Base-by-base conservation (phyloP, 2,113 vertebrate species). In the Entelurus aequoreus region DNA sequence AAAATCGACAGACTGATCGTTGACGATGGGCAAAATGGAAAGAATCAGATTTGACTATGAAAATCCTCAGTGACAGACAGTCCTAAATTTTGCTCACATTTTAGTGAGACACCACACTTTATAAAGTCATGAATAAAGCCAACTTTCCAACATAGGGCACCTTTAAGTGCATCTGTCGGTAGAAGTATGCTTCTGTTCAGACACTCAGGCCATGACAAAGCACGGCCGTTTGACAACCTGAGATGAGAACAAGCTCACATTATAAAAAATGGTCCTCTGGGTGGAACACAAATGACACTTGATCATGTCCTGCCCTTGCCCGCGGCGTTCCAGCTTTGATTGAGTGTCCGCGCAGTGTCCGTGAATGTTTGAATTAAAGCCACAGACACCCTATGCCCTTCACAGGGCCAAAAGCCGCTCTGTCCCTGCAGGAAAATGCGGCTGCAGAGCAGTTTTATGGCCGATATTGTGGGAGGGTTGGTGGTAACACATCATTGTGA, bases 361-460 rank as follows among this genome's bases (percentile, higher is more conserved):
- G 67, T 72, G 69, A 76, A 73, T 65, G 71, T 81, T 81, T 83
- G 75, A 88, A 82, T 86, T 81, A 80, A 77, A 80, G 68, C 50
- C 63, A 50, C 61, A 85, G 75, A 85, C 71, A 68, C 48, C 40
- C 46, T 6, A 28, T 56, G 85, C 85, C 85, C 87, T 87, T 87
- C 87, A 78, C 60, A 62, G 59, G 69, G 54, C 75, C 62, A 63
- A 48, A 54, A 71, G 63, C 63, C 4, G 46, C 19, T 59, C 71
- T 13, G n/a, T 75, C 10, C 8, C 66, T 60, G 61, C 80, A 81
- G 85, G 79, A 85, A 83, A 86, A 80, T 72, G 56, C 35, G 65
- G 63, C 75, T 67, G 70, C 54, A 35, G 74, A 79, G 78, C 75
- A 79, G 78, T 84, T 88, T 88, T 86, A 88, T 85, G 80, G 80